These are phyloP conservation scores for Mugil cephalus DNA, from an alignment of 2,113 vertebrate genomes.

Conservation along the genomic window DNA sequence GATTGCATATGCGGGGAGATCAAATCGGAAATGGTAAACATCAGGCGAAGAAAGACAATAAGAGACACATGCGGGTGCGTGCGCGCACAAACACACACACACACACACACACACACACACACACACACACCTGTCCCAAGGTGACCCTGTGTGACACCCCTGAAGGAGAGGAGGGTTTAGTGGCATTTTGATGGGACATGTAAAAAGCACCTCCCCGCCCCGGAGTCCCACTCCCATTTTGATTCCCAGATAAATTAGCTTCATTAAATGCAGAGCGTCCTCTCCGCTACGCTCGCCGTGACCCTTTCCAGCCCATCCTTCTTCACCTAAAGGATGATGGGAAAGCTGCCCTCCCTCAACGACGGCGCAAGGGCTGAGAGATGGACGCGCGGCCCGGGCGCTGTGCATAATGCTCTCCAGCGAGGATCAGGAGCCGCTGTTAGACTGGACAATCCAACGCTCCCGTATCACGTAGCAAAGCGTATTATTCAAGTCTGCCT, in stretches of 20 bases:
- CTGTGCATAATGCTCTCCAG: slow-evolving; percentile 64
- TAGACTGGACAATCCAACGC: slow-evolving; percentile 46
- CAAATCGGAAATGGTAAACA: slow-evolving; percentile 33
- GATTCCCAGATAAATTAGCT: slow-evolving; percentile 79
- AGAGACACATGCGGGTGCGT: background rate
- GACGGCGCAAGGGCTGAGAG: slow-evolving; percentile 52
- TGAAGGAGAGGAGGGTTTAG: slow-evolving; percentile 73
- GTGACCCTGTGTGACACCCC: slow-evolving; percentile 70
- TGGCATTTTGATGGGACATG: slow-evolving; percentile 78
- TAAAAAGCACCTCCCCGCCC: slow-evolving; percentile 65
- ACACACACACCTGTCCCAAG: slow-evolving; percentile 72
- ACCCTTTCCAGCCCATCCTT: slow-evolving; percentile 66
- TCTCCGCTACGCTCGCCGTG: slow-evolving; percentile 53
- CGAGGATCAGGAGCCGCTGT: slow-evolving; percentile 39
- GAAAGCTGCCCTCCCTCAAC: slow-evolving; percentile 64
- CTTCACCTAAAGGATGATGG: slow-evolving; percentile 74
- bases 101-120: slow-evolving; percentile 4
- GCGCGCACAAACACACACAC: slow-evolving; percentile 43
- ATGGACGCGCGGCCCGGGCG: slow-evolving; percentile 38
- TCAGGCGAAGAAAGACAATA: background rate
- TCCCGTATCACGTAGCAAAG: slow-evolving; percentile 66
- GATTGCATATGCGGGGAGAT: slow-evolving; percentile 1
- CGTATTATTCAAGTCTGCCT: slow-evolving; percentile 75
- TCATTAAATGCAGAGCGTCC: slow-evolving; percentile 72
- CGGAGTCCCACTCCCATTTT: slow-evolving; percentile 58